Percentiles rank a stretch among this genome's conserved stretches.
These are phyloP conservation scores for Drosophila eugracilis DNA, from an alignment of 1,140 invertebrate genomes.

Conservation along the genomic window DNA sequence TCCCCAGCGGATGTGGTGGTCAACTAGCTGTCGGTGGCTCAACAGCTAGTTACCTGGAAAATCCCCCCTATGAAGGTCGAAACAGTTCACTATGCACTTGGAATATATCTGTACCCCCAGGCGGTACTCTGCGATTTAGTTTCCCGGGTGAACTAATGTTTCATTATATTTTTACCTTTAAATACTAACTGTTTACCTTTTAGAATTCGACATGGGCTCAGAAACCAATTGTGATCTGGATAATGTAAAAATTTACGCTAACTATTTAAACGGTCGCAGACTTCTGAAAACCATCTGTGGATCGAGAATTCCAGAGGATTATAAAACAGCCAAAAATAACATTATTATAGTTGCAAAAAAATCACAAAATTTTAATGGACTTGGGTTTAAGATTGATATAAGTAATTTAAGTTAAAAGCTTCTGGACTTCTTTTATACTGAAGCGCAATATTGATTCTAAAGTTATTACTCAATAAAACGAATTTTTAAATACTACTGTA, in stretches of 20 bases:
- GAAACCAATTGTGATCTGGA: conserved; percentile 86
- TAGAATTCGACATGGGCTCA: conserved; percentile 88
- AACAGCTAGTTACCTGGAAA: conserved; percentile 89
- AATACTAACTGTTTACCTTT: background rate
- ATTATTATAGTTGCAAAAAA: conserved; percentile 88
- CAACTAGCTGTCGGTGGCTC: conserved; percentile 86
- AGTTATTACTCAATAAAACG: no score
- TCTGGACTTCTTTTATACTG: background rate
- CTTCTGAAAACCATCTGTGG: conserved; percentile 86
- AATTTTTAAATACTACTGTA: background rate
- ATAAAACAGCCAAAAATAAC: conserved; percentile 85
- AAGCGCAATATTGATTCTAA: no score
- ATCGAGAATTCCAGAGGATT: conserved; percentile 84
- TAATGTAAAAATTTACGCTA: conserved; percentile 86
- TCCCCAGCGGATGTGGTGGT: conserved; percentile 92
- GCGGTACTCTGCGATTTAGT: conserved; percentile 85
- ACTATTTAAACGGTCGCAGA: conserved; percentile 52
- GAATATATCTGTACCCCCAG: conserved; percentile 88
- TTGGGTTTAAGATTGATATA: conserved; percentile 86
- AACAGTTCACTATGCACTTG: conserved; percentile 88
- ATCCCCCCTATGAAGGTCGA: conserved; percentile 89
- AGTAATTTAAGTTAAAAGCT: background rate
- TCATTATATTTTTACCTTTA: background rate
- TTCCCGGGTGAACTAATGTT: conserved; percentile 85
- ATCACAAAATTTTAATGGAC: conserved; percentile 88